A percentile compares a stretch with the other conserved stretches of the same genome.
Conservation (phyloP, 2,888 invertebrate species). For the Eristalis pertinax region DNA sequence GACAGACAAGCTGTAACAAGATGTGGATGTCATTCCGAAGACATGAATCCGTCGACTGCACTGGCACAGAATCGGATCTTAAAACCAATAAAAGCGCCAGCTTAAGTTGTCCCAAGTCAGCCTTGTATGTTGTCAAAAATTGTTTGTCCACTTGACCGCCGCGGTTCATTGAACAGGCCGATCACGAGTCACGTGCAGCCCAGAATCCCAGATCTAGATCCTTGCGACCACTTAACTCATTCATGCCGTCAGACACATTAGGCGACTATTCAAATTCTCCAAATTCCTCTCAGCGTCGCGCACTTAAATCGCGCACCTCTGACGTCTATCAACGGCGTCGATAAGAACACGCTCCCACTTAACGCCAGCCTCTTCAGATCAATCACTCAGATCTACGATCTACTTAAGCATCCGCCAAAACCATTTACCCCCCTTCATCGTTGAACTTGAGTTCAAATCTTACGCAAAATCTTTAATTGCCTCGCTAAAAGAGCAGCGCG, state of each 20-base stretch:
- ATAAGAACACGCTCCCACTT: not conserved
- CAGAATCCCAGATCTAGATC: not conserved
- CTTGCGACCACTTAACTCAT: not conserved
- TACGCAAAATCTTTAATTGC: slow-evolving; percentile 40
- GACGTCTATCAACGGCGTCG: not conserved
- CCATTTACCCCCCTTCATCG: not conserved
- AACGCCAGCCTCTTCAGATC: not conserved
- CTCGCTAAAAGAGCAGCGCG: no score
- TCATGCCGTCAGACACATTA: not conserved
- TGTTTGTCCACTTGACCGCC: no score
- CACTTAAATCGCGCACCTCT: not conserved
- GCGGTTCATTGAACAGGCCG: no score
- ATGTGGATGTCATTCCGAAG: no score
- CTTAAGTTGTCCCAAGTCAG: no score
- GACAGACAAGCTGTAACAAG: no score
- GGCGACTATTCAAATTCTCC: not conserved
- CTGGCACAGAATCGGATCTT: no score
- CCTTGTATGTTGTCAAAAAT: no score
- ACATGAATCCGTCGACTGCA: no score
- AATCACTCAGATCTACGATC: slow-evolving; percentile 1
- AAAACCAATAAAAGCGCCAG: no score
- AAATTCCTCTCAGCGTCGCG: not conserved
- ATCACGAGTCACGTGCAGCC: no score
- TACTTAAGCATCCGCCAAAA: not conserved
- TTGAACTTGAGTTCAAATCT: slow-evolving; percentile 62